These are phyloP conservation scores for Dasyprocta punctata DNA, from an alignment of 2,113 vertebrate species.

Conservation along the genomic window DNA sequence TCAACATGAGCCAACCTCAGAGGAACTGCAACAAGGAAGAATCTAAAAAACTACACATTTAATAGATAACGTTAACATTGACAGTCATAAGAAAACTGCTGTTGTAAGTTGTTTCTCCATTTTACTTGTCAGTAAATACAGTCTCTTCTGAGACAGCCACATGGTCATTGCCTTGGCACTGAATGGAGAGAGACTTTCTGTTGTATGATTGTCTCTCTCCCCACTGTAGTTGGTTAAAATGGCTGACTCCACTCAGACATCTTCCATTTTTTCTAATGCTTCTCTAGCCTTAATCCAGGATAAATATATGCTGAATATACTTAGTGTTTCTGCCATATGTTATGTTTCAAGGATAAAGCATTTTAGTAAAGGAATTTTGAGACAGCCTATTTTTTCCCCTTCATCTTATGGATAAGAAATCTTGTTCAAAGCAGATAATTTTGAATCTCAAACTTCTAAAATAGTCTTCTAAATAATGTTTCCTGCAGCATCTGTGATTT, in stretches of 20 bases:
- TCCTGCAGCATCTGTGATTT: not conserved
- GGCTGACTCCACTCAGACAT: not conserved
- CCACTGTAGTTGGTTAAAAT: not conserved
- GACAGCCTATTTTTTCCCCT: not conserved
- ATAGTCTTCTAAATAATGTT: constrained; percentile 21
- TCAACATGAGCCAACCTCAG: not conserved
- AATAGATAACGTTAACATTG: not conserved
- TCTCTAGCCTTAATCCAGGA: not conserved
- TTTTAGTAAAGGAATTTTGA: constrained; percentile 21
- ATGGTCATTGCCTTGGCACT: not conserved
- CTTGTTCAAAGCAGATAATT: not conserved
- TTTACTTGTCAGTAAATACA: constrained; percentile 19
- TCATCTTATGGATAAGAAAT: constrained; percentile 5
- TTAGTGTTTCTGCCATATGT: not conserved
- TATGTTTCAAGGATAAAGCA: not conserved
- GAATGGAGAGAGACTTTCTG: not conserved
- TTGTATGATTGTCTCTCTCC: not conserved
- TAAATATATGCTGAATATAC: not conserved
- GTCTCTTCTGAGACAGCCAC: not conserved
- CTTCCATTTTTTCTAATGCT: not conserved
- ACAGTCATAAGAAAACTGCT: not conserved
- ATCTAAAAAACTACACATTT: not conserved
- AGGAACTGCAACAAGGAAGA: not conserved
- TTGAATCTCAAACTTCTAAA: constrained; percentile 14
- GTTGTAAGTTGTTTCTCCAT: not conserved